A percentile compares a stretch with the other conserved stretches of the same genome.
These are phyloP conservation scores for Anniella stebbinsi DNA, from an alignment of 2,797 vertebrate genomes.

Conservation along the genomic window DNA sequence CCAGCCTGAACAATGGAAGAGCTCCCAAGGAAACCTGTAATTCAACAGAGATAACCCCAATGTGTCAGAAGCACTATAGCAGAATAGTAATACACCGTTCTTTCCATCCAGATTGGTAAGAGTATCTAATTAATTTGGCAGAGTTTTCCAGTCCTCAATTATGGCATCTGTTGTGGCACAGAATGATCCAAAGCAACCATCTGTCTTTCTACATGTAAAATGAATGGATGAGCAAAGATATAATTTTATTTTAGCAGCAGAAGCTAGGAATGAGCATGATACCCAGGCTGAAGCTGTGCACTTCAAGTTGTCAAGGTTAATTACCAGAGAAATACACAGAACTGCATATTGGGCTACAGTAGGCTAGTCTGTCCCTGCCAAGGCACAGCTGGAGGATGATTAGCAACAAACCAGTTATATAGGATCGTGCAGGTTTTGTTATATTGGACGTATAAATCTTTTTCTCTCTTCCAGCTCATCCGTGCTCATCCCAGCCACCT, in stretches of 20 bases:
- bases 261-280: conserved; percentile 59
- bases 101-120: conserved; percentile 68
- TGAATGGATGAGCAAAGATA: conserved; percentile 66
- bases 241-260: conserved; percentile 69
- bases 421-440: conserved; percentile 45
- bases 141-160: conserved; percentile 65
- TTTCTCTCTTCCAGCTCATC: conserved; percentile 7
- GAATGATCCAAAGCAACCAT: conserved; percentile 73
- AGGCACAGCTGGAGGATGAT: conserved; percentile 26
- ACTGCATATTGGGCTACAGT: conserved; percentile 9
- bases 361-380: conserved; percentile 46
- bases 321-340: conserved; percentile 52
- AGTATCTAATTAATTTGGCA: conserved; percentile 76
- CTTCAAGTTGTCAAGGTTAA: conserved; percentile 67
- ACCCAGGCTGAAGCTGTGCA: conserved; percentile 56
- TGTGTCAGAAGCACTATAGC: conserved; percentile 32
- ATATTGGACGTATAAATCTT: conserved; percentile 46
- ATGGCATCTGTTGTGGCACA: conserved; percentile 71
- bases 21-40: conserved; percentile 3
- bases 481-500: conserved; percentile 46
- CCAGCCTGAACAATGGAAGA: background rate
- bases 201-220: conserved; percentile 72
- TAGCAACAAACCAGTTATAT: conserved; percentile 5
- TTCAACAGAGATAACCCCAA: conserved; percentile 40
- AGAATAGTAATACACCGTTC: conserved; percentile 41